These are phyloP conservation scores for Spinus olivaceus DNA, from an alignment of 2,797 vertebrate genomes.

Conservation along the genomic window DNA sequence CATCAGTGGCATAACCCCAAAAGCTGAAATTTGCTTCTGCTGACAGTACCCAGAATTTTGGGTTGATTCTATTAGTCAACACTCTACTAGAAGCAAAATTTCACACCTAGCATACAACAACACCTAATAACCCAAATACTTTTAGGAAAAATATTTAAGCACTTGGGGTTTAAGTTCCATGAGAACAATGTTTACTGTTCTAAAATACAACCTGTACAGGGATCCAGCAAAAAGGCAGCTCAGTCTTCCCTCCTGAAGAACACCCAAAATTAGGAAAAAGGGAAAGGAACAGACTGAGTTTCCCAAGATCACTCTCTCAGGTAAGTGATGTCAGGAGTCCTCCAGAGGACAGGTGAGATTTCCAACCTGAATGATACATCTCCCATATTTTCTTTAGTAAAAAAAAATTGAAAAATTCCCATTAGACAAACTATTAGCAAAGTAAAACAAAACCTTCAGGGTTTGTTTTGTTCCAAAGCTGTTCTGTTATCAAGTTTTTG, in stretches of 20 bases:
- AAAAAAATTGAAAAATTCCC: not conserved
- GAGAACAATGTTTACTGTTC: not conserved
- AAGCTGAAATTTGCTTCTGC: not conserved
- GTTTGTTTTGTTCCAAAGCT: not conserved
- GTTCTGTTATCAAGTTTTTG: not conserved
- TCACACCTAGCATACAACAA: not conserved
- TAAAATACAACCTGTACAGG: not conserved
- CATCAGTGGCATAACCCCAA: not conserved
- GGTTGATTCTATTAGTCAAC: not conserved
- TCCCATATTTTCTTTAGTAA: accelerated
- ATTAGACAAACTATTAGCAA: not conserved
- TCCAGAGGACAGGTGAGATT: not conserved
- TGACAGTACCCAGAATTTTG: not conserved
- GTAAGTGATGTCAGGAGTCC: not conserved
- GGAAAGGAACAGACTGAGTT: not conserved
- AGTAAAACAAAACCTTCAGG: not conserved
- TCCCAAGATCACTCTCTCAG: not conserved
- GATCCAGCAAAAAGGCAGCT: not conserved
- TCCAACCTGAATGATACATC: not conserved
- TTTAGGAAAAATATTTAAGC: not conserved
- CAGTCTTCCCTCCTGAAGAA: not conserved
- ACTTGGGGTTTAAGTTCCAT: not conserved
- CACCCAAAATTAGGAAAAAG: not conserved
- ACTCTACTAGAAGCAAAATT: not conserved
- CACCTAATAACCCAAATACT: not conserved